Evolutionary conservation across 2,888 invertebrate species (phyloP), one percentile per base, ranked within the genome.

Genomic region (Lithodes maja): DNA sequence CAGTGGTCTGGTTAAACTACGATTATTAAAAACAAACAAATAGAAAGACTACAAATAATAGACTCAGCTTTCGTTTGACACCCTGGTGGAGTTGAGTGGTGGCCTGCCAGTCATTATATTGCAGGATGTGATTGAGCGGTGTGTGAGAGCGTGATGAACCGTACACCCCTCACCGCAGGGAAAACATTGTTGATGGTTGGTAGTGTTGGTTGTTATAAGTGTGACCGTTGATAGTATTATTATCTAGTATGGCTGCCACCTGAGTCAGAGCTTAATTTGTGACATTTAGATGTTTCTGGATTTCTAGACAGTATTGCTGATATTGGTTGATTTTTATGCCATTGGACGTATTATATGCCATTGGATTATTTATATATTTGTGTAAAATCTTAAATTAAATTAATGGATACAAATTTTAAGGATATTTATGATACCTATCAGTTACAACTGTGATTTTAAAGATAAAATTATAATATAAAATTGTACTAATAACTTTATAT

Each of bases 71-170:
- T 33, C 33, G 33, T 33, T 33, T 33, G 33, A 33, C 33, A 33
- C 33, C 33, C 33, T 33, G 33, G 33, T 33, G 33, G 33, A 33
- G 33, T 33, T 33, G 33, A 33, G 33, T 33, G 33, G 33, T 33
- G 33, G 33, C 33, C 84, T 81, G 74, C 81, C 84, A 85, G 88
- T 89, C 88, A 89, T 68, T 85, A 81, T 33, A 78, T 85, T 81
- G 88, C 88, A 89, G 88, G 85, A 49, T 74, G 84, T 85, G 71
- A 69, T 83, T 78, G 69, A 33, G 78, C 55, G 3, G 68, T 83
- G 68, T 61, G 33, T 33, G 33, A 33, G 33, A 33, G 33, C 33
- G 33, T 33, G 33, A 33, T 33, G 33, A 33, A 33, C 33, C 33
- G 0, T 33, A 33, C 33, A 33, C 33, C 33, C 33, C 33, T 0